phyloP scores from a whole-genome alignment of 2,888 invertebrate genomes.

The Sabellastarte sp. region DNA sequence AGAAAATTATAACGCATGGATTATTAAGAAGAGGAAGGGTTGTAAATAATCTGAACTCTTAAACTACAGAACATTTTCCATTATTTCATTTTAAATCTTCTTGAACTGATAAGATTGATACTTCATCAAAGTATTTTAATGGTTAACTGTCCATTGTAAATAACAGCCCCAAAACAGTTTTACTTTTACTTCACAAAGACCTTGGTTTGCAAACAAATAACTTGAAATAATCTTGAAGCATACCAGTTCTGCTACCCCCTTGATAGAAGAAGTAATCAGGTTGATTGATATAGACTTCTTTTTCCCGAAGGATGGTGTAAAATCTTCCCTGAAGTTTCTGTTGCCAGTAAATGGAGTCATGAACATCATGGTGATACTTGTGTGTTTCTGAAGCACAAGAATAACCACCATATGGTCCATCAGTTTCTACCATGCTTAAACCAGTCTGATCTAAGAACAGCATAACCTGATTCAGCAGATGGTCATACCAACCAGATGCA shows the following conservation, averaged over 20 bases:
- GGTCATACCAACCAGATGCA: constrained; percentile 32
- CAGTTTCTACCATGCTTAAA: constrained; percentile 27
- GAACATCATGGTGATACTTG: constrained; percentile 20
- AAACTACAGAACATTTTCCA: no score
- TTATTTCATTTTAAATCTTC: no score
- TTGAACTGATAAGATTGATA: no score
- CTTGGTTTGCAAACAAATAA: no score
- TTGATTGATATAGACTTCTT: constrained; percentile 29
- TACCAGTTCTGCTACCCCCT: constrained; percentile 31
- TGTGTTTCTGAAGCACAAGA: constrained; percentile 24
- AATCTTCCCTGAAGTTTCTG: constrained; percentile 17
- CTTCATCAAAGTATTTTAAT: no score
- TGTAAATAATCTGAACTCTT: no score
- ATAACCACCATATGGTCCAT: constrained; percentile 30
- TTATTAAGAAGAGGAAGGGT: no score
- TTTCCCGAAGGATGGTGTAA: constrained; percentile 11
- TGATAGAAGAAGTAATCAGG: constrained; percentile 34
- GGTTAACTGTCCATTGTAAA: no score
- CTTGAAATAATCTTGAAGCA: no score
- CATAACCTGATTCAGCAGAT: constrained; percentile 12
- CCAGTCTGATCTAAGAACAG: constrained; percentile 1
- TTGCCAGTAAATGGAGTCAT: constrained; percentile 29
- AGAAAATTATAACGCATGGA: no score
- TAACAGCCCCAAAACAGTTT: no score
- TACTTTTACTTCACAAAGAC: no score